Evolutionary conservation across 64 coral and sea anemone species (phyloP), one percentile per base, ranked within the genome.

Genomic region (Montipora cactus): DNA sequence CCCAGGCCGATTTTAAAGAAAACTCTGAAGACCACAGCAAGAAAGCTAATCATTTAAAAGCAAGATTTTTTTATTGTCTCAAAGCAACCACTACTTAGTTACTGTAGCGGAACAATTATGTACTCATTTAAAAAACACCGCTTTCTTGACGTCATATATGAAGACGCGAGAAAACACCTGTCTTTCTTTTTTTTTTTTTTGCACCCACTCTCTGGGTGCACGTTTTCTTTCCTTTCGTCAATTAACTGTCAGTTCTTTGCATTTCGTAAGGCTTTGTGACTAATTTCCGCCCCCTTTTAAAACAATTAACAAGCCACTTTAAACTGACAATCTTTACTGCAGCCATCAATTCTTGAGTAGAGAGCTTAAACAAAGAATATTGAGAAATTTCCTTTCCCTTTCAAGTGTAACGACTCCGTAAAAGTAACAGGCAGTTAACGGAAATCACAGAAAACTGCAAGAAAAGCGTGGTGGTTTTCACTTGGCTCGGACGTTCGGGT

Each of bases 261-360:
- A 77, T 77, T 21, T 81, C 81, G 47, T 94, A 94, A 1, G 46
- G 46, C 47, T 64, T 20, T 50, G 93, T 90, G 7, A 90, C 73
- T 18, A 84, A 8, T 13, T 89, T 49, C 62, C 69, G 66, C 75
- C 80, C 70, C 74, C 70, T 94, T 45, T 62, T 89, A 2, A 94
- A 89, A 68, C 87, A 90, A 18, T 68, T 81, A 28, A 89, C 79
- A 0, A 94, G 47, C 93, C 93, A 94, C 49, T 74, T 83, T 19
- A 48, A 59, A 20, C 87, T 76, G 11, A 94, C 93, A 19, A 84
- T 53, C 51, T 83, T 77, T 4, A 78, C 79, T 4, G 19, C 89
- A 57, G 37, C 64, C 45, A 64, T 55, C 52, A 79, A 47, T 55
- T 80, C 84, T 46, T 85, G 25, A 64, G 47, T 55, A 7, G 90